Evolutionary conservation across 2,888 invertebrate genomes (phyloP).

Genomic region (Zeuzera pyrina): DNA sequence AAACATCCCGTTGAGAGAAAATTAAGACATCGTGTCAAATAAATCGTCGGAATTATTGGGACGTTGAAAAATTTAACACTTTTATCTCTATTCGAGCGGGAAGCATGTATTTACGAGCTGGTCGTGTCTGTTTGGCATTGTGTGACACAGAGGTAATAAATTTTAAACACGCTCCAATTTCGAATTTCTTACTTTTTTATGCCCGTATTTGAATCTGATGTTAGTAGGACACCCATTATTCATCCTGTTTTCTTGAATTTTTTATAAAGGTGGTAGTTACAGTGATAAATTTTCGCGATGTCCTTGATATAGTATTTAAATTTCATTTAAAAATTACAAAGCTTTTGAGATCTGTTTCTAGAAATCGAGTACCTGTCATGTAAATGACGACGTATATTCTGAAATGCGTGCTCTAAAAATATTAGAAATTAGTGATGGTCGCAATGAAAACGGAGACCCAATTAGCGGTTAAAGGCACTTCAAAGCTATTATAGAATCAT

Average conservation of each 20-base stretch:
- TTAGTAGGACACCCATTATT: conserved; percentile 22
- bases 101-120: conserved; percentile 41
- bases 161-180: conserved; percentile 21
- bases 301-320: too few species aligned
- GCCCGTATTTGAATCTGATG: conserved; percentile 27
- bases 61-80: conserved; percentile 39
- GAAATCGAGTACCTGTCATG: too few species aligned
- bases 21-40: conserved; percentile 12
- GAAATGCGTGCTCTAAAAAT: too few species aligned
- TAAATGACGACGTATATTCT: too few species aligned
- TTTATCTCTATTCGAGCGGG: conserved; percentile 43
- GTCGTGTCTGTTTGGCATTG: conserved; percentile 24
- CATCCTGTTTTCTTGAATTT: too few species aligned
- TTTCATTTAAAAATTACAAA: too few species aligned
- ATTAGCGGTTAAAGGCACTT: conserved; percentile 67
- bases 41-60: conserved; percentile 9
- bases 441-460: too few species aligned
- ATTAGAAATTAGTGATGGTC: too few species aligned
- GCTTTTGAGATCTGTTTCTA: too few species aligned
- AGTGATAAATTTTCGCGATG: too few species aligned
- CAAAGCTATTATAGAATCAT: conserved; percentile 58
- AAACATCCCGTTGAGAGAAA: conserved; percentile 19
- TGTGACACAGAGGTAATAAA: conserved; percentile 19
- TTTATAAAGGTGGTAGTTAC: too few species aligned
- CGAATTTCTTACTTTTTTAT: conserved; percentile 31